Percentiles rank a stretch among this genome's conserved stretches.
These are phyloP conservation scores for Gibbula magus DNA, from an alignment of 2,888 invertebrate species.

Conservation along the genomic window DNA sequence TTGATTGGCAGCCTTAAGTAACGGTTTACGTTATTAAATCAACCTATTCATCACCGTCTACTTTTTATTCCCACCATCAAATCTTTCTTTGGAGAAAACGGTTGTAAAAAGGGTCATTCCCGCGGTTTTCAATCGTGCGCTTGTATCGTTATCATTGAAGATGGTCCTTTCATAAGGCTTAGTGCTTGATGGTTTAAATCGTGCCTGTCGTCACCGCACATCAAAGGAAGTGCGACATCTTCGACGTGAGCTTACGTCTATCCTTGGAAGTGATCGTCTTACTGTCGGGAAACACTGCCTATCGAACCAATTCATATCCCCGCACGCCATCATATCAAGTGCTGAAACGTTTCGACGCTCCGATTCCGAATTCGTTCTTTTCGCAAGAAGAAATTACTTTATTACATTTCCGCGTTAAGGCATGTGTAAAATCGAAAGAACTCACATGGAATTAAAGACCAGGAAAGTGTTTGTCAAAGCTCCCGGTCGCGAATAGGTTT, in stretches of 20 bases:
- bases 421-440: conserved; percentile 5
- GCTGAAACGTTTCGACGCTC: neutral
- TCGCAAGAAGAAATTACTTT: neutral
- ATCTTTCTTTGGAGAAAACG: neutral
- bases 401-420: neutral
- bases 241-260: too few species aligned
- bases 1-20: neutral
- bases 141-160: too few species aligned
- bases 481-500: neutral
- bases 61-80: neutral
- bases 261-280: too few species aligned
- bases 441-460: neutral
- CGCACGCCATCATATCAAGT: neutral
- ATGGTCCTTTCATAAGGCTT: too few species aligned
- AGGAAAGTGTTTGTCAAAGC: neutral
- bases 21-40: conserved; percentile 7
- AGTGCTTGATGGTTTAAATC: too few species aligned
- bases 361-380: neutral
- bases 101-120: too few species aligned
- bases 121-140: too few species aligned
- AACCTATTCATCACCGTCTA: neutral
- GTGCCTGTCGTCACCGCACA: too few species aligned
- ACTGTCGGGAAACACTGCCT: neutral
- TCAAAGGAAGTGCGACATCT: too few species aligned
- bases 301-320: neutral